Conservation (phyloP, 2,797 vertebrate genomes). For the Loris lydekkerianus region DNA sequence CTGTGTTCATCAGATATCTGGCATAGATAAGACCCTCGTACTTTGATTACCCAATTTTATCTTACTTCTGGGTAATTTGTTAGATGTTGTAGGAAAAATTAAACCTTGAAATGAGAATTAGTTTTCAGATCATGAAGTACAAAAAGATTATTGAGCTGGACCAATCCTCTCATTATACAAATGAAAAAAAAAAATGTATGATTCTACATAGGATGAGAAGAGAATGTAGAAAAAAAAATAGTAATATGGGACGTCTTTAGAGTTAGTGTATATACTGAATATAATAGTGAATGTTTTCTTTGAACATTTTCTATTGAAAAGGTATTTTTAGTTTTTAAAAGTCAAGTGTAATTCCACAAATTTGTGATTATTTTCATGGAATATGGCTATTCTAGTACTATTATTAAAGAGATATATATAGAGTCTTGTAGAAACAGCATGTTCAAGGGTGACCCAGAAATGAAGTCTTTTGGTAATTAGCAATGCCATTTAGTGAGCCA, state of each 20-base stretch:
- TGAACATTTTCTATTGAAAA: not conserved
- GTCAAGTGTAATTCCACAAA: not conserved
- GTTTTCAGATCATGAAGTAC: not conserved
- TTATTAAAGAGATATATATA: not conserved
- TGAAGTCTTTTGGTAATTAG: not conserved
- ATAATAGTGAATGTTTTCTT: not conserved
- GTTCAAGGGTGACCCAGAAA: not conserved
- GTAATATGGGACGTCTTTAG: not conserved
- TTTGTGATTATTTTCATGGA: not conserved
- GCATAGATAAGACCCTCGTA: not conserved
- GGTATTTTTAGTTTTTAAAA: not conserved
- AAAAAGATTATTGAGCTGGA: not conserved
- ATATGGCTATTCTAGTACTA: not conserved
- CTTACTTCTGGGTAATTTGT: not conserved
- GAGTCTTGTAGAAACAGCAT: not conserved
- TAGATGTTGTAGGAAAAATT: conserved; percentile 18
- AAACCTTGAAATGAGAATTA: conserved; percentile 3
- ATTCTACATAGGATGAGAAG: not conserved
- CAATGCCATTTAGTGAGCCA: not conserved
- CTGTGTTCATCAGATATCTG: not conserved
- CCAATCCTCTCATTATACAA: not conserved
- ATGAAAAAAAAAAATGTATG: not conserved
- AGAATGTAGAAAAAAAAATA: not conserved
- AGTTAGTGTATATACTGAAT: not conserved
- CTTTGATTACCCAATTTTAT: not conserved